phyloP scores from a whole-genome alignment of 2,888 invertebrate species.

The Acronicta leporina region DNA sequence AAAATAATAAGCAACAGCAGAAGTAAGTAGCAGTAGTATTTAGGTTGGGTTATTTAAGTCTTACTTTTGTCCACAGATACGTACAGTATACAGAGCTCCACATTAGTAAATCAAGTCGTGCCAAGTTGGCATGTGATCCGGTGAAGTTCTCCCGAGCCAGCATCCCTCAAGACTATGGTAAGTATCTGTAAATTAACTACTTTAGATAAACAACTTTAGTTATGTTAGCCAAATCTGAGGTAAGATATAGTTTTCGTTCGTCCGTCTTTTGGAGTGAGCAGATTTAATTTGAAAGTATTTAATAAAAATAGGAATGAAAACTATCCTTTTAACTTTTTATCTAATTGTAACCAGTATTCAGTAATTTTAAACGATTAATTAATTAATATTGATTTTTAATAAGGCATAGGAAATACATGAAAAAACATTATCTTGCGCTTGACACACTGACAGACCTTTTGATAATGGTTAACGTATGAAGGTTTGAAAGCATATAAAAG shows the following conservation, averaged over 20 bases:
- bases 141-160: constrained; percentile 25
- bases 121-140: constrained; percentile 48
- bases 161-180: constrained; percentile 40
- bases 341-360: too few relatives aligned
- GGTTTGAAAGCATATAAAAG: too few relatives aligned
- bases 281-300: neutral
- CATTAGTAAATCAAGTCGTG: constrained; percentile 36
- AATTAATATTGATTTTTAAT: too few relatives aligned
- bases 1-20: too few relatives aligned
- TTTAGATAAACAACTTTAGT: constrained; percentile 17
- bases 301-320: too few relatives aligned
- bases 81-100: constrained; percentile 23
- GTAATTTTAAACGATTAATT: too few relatives aligned
- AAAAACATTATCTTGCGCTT: too few relatives aligned
- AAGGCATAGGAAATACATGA: too few relatives aligned
- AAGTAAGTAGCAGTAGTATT: too few relatives aligned
- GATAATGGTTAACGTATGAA: too few relatives aligned
- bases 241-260: constrained; percentile 1
- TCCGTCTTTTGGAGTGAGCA: constrained; percentile 14
- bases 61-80: constrained; percentile 41
- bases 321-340: too few relatives aligned
- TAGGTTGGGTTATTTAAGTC: neutral
- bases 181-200: constrained; percentile 31
- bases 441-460: too few relatives aligned
- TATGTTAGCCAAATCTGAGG: constrained; percentile 2